Percentiles rank a stretch among this genome's conserved stretches.
phyloP scores from a whole-genome alignment of 2,113 vertebrate species.

The Pterophyllum scalare region DNA sequence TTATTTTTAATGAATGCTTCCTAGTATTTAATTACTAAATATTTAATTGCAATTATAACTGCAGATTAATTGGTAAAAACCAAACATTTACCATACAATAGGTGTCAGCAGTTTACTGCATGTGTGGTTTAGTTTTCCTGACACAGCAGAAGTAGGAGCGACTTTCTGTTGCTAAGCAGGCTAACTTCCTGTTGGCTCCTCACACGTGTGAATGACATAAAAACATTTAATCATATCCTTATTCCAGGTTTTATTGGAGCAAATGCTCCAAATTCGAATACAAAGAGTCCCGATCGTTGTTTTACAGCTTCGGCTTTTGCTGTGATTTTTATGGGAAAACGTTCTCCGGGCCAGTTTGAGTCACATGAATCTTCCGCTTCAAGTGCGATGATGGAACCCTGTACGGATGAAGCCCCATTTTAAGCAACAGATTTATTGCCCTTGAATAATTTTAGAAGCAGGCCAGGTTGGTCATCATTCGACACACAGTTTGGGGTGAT shows the following conservation, averaged over 20 bases:
- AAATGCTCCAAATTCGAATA: background rate
- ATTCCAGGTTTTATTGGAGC: background rate
- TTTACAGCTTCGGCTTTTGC: background rate
- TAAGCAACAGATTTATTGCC: background rate
- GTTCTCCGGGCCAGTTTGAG: background rate
- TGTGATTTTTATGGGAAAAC: constrained; percentile 4
- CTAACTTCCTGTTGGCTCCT: background rate
- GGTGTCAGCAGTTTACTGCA: background rate
- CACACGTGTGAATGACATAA: background rate
- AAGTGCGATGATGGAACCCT: background rate
- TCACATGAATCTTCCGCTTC: background rate
- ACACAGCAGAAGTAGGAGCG: background rate
- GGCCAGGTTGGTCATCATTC: background rate
- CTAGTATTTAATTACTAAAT: background rate
- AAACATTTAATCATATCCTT: background rate
- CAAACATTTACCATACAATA: background rate
- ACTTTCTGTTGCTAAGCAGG: background rate
- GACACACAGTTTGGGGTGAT: background rate
- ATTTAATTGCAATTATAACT: background rate
- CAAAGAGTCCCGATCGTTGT: background rate
- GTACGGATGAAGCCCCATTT: background rate
- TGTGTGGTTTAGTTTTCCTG: background rate
- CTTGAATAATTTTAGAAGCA: background rate
- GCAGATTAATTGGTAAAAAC: background rate
- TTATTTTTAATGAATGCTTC: background rate